These are phyloP conservation scores for Sphaerolaimus hirsutus DNA, from an alignment of 2,888 invertebrate species.

Conservation along the genomic window DNA sequence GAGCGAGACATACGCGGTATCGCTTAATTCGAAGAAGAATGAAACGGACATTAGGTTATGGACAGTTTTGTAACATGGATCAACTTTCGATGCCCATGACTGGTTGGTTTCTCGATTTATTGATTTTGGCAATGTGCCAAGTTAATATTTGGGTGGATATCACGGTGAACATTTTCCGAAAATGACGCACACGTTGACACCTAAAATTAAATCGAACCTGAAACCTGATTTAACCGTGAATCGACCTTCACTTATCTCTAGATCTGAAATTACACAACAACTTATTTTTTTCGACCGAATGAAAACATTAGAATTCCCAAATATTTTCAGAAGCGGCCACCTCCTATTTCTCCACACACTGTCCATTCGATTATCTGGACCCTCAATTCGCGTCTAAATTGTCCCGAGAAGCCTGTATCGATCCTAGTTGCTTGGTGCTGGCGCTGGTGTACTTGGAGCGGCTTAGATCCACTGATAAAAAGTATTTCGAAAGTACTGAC, in stretches of 20 bases:
- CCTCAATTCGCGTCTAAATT: conserved; percentile 16
- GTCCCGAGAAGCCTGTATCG: conserved; percentile 46
- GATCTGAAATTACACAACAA: too few species aligned
- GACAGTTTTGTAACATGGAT: conserved; percentile 26
- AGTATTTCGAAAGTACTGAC: conserved; percentile 53
- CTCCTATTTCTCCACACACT: conserved; percentile 17
- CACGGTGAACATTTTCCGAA: too few species aligned
- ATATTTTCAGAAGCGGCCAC: conserved; percentile 17
- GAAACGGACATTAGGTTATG: conserved; percentile 65
- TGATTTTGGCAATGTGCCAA: too few species aligned
- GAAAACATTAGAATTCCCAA: not conserved
- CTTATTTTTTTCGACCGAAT: too few species aligned
- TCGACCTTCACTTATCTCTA: too few species aligned
- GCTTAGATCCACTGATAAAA: conserved; percentile 48
- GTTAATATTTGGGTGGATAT: too few species aligned
- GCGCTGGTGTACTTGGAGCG: conserved; percentile 78
- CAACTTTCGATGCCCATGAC: conserved; percentile 15
- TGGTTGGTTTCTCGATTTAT: conserved; percentile 11
- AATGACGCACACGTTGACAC: too few species aligned
- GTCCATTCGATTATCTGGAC: conserved; percentile 18
- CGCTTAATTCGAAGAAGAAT: conserved; percentile 36
- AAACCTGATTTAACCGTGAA: too few species aligned
- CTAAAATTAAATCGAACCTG: too few species aligned
- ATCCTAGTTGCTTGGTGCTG: conserved; percentile 71
- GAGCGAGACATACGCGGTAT: conserved; percentile 13